A percentile compares a stretch with the other conserved stretches of the same genome.
Conservation (phyloP, 2,888 invertebrate species). For the Dasysyrphus tricinctus region DNA sequence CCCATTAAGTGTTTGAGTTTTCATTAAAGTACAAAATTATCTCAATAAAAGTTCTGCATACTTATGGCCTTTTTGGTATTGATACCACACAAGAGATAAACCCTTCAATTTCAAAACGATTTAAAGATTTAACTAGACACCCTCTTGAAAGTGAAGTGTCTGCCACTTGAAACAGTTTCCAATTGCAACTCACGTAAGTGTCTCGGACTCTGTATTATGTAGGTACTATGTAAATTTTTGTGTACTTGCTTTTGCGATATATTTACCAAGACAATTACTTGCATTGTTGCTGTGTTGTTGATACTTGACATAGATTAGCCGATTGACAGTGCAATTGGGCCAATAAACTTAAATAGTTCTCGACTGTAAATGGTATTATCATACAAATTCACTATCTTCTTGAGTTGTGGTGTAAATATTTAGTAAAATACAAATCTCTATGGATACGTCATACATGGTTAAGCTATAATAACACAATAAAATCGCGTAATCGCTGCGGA, state of each 20-base stretch:
- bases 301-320: constrained; percentile 49
- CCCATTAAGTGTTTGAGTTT: background rate
- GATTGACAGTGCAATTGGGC: constrained; percentile 29
- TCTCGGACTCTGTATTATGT: background rate
- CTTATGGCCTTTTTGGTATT: background rate
- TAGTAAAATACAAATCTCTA: background rate
- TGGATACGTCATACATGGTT: constrained; percentile 6
- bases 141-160: constrained; percentile 27
- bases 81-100: background rate
- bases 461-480: constrained; percentile 36
- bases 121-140: background rate
- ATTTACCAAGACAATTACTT: constrained; percentile 21
- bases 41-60: background rate
- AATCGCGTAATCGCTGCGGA: constrained; percentile 34
- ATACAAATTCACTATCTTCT: background rate
- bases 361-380: background rate
- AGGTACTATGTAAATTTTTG: constrained; percentile 7
- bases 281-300: constrained; percentile 17
- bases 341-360: constrained; percentile 20
- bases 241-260: background rate
- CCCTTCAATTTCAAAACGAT: constrained; percentile 33
- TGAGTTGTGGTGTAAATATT: constrained; percentile 22
- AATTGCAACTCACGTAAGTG: constrained; percentile 7
- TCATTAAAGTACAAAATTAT: background rate
- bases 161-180: background rate